Evolutionary conservation across 2,797 vertebrate genomes (phyloP).

Genomic region (Ibycter americanus): DNA sequence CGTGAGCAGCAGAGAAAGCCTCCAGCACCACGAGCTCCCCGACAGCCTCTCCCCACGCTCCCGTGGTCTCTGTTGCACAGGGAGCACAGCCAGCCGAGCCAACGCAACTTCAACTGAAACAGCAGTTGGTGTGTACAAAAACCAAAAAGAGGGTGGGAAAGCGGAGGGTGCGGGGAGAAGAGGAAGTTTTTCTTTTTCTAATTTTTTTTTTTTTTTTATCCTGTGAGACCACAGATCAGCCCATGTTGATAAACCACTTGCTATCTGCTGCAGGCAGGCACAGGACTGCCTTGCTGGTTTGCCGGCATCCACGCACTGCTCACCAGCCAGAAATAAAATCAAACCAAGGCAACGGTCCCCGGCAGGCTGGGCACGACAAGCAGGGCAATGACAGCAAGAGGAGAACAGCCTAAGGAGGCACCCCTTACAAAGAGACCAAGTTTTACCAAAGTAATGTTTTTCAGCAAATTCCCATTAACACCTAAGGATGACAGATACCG

Average conservation of each 20-base stretch:
- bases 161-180: background rate
- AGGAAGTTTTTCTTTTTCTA: conserved; percentile 8
- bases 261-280: conserved; percentile 55
- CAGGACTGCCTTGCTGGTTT: background rate
- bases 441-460: background rate
- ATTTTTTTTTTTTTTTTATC: background rate
- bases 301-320: rapidly evolving
- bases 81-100: background rate
- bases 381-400: rapidly evolving
- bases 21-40: rapidly evolving
- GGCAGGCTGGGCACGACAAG: background rate
- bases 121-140: background rate
- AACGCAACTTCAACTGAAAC: conserved; percentile 1
- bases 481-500: background rate
- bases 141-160: background rate
- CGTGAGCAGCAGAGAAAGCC: background rate
- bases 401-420: background rate
- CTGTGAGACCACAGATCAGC: conserved; percentile 44
- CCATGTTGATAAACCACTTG: background rate
- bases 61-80: background rate
- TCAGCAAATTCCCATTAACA: background rate
- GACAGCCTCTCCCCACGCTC: background rate
- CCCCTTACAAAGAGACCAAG: background rate
- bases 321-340: background rate
- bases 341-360: background rate